A percentile compares a stretch with the other conserved stretches of the same genome.
phyloP scores from a whole-genome alignment of 2,888 invertebrate species.

The Tetropium fuscum region DNA sequence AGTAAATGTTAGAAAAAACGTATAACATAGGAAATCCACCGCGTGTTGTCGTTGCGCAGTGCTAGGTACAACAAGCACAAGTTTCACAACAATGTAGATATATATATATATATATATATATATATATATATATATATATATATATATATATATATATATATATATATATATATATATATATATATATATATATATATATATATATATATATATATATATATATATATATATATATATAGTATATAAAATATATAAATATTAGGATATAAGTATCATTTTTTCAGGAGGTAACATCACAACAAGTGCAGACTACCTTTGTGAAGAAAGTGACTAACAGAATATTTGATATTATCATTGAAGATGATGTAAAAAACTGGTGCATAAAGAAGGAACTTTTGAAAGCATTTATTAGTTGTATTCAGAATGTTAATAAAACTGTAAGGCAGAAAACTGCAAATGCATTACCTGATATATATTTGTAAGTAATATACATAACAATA shows the following conservation, averaged over 20 bases:
- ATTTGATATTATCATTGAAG: conserved; percentile 34
- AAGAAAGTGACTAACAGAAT: conserved; percentile 22
- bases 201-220: no score
- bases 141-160: no score
- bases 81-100: no score
- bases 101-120: no score
- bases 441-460: conserved; percentile 15
- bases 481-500: no score
- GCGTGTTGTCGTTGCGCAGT: no score
- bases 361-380: conserved; percentile 31
- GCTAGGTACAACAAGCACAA: no score
- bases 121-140: no score
- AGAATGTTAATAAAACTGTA: conserved; percentile 3
- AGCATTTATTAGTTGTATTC: conserved; percentile 18
- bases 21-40: no score
- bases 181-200: no score
- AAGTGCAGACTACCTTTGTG: conserved; percentile 17
- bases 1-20: no score
- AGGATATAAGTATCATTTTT: background rate
- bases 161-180: no score
- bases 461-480: conserved; percentile 34
- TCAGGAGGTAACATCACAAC: conserved; percentile 26
- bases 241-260: background rate
- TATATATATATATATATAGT: background rate
- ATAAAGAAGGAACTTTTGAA: conserved; percentile 36